These are phyloP conservation scores for Heteronetta atricapilla DNA, from an alignment of 2,113 vertebrate genomes.

Conservation along the genomic window DNA sequence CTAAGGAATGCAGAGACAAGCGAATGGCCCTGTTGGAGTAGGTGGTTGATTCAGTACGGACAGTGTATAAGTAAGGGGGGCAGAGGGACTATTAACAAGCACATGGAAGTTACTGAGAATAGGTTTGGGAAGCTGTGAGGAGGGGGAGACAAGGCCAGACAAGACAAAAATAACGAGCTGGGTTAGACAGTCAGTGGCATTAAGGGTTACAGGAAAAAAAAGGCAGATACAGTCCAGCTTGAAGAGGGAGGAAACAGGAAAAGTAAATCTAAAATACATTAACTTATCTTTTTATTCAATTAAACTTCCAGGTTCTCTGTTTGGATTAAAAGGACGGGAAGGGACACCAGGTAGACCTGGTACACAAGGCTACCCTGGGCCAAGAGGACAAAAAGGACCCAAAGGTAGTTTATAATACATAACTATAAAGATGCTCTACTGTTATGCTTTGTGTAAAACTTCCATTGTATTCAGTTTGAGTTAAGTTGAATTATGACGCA, in stretches of 20 bases:
- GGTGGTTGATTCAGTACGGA: neutral
- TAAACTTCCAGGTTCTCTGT: slow-evolving; percentile 63
- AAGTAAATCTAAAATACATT: neutral
- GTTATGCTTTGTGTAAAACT: neutral
- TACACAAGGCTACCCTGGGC: slow-evolving; percentile 72
- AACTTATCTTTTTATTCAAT: neutral
- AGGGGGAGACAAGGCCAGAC: neutral
- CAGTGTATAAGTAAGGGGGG: neutral
- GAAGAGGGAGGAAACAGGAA: neutral
- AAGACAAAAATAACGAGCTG: neutral
- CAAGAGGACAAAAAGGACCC: slow-evolving; percentile 73
- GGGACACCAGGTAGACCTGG: slow-evolving; percentile 68
- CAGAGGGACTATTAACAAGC: neutral
- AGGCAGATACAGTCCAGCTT: neutral
- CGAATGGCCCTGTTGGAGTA: neutral
- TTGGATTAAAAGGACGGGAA: slow-evolving; percentile 73
- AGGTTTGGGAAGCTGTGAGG: neutral
- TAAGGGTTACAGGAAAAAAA: neutral
- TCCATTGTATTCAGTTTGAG: neutral
- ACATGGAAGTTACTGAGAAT: neutral
- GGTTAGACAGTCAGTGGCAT: neutral
- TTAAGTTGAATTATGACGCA: neutral
- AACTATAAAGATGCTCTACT: neutral
- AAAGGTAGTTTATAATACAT: slow-evolving; percentile 72
- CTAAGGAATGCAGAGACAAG: neutral